Evolutionary conservation across 2,113 vertebrate species (phyloP), one percentile per base, ranked within the genome.

Genomic region (Ranitomeya imitator): DNA sequence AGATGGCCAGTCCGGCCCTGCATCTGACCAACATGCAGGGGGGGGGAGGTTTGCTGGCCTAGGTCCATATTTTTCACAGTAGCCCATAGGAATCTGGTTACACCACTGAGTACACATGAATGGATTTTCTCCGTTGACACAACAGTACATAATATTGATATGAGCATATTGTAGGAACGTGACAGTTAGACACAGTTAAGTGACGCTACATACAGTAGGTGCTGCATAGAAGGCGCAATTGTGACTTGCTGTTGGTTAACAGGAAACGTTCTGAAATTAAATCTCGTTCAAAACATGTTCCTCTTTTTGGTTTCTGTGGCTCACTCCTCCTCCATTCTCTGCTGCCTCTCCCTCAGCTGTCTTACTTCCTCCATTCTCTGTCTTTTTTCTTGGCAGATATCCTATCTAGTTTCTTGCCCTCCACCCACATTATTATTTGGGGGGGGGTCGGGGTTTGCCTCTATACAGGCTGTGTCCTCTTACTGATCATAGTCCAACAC

Each of bases 271-370:
- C 0, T 21, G 80, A 82, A 63, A 82, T 81, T 59, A 60, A 81
- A 81, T 60, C 55, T 63, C 26, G 10, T 59, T 63, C 11, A 79
- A 16, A 11, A 7, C 0, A 4, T 82, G 79, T 82, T 82, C 79
- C 79, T 82, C 79, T 82, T 82, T 31, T 63, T 82, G 26, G 59
- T 82, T 82, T 82, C 79, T 82, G 51, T 82, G 5, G 23, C 2
- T 82, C 9, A 10, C 59, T 61, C 26, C 59, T 82, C 57, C 79
- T 37, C 23, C 79, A 1, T 23, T 23, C 54, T 57, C 31, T 77
- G 9, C 0, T 26, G 23, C 54, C 55, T 59, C 15, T 60, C 26
- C n/a, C 45, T 61, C 57, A 82, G 77, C 79, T 82, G 26, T 82
- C 55, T 81, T 21, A 21, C 21, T 61, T 61, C 59, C 59, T 37